Conservation (phyloP, 2,797 vertebrate genomes). For the Lacerta agilis region DNA sequence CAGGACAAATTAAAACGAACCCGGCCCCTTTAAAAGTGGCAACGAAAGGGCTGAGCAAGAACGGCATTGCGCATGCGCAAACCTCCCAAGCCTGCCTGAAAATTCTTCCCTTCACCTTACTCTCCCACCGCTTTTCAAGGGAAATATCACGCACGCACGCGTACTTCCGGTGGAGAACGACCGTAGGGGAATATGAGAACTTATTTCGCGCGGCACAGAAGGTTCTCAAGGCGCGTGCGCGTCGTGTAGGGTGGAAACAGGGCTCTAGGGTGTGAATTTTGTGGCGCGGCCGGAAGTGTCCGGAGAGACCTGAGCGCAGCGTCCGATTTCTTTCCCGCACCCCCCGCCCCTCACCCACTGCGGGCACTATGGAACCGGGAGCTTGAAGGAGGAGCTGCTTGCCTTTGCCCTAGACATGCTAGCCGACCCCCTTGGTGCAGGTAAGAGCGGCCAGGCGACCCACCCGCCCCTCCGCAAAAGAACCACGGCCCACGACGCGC, state of each 20-base stretch:
- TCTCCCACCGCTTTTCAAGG: background rate
- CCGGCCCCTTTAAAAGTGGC: conserved; percentile 30
- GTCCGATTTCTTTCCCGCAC: background rate
- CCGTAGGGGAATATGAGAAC: background rate
- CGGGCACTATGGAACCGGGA: conserved; percentile 32
- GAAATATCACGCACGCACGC: conserved; percentile 4
- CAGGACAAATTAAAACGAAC: background rate
- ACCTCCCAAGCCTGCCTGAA: accelerated
- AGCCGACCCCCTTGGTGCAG: conserved; percentile 55
- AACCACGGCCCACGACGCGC: background rate
- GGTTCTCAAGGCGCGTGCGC: background rate
- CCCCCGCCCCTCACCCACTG: background rate
- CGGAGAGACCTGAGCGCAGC: background rate
- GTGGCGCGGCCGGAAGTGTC: conserved; percentile 64
- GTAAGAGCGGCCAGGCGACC: conserved; percentile 17
- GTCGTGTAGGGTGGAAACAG: accelerated
- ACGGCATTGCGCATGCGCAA: background rate
- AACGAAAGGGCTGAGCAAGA: accelerated
- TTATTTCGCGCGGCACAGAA: accelerated
- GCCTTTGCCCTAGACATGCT: conserved; percentile 51
- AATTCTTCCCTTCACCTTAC: conserved; percentile 3
- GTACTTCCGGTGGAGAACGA: background rate
- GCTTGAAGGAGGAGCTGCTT: conserved; percentile 21
- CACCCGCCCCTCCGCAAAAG: background rate
- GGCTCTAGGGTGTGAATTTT: conserved; percentile 37